Evolutionary conservation across 2,888 invertebrate species (phyloP).

Genomic region (Mythimna loreyi): DNA sequence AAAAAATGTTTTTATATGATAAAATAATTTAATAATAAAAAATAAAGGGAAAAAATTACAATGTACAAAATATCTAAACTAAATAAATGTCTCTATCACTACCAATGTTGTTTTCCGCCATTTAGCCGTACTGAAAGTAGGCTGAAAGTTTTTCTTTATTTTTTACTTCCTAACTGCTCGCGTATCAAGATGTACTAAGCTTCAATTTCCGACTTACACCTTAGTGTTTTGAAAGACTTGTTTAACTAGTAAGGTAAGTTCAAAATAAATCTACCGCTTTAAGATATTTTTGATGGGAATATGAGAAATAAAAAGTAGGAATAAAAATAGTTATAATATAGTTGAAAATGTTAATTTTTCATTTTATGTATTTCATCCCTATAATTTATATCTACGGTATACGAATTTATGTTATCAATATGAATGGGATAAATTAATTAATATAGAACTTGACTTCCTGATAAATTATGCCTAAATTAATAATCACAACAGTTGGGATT

Average conservation of each 20-base stretch:
- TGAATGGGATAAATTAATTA: constrained; percentile 24
- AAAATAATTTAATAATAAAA: no score
- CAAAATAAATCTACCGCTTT: background rate
- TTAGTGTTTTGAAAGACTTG: background rate
- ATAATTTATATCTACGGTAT: background rate
- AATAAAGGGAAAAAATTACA: background rate
- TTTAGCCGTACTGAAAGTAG: background rate
- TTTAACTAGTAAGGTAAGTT: background rate
- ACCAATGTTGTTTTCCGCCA: background rate
- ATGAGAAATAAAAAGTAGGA: no score
- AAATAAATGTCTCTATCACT: no score
- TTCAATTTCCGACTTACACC: constrained; percentile 12
- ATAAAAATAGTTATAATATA: no score
- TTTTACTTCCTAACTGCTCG: constrained; percentile 14
- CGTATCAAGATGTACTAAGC: constrained; percentile 13
- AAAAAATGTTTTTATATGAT: no score
- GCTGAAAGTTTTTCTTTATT: constrained; percentile 12
- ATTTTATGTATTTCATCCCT: background rate
- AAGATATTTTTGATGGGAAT: no score
- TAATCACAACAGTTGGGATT: constrained; percentile 62
- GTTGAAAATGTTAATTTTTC: no score
- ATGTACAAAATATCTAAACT: background rate
- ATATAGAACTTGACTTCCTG: constrained; percentile 26
- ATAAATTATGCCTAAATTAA: constrained; percentile 46
- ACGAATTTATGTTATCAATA: constrained; percentile 3